Percentiles rank a stretch among this genome's conserved stretches.
phyloP scores from a whole-genome alignment of 2,113 vertebrate species.

The Atlantisia rogersi region DNA sequence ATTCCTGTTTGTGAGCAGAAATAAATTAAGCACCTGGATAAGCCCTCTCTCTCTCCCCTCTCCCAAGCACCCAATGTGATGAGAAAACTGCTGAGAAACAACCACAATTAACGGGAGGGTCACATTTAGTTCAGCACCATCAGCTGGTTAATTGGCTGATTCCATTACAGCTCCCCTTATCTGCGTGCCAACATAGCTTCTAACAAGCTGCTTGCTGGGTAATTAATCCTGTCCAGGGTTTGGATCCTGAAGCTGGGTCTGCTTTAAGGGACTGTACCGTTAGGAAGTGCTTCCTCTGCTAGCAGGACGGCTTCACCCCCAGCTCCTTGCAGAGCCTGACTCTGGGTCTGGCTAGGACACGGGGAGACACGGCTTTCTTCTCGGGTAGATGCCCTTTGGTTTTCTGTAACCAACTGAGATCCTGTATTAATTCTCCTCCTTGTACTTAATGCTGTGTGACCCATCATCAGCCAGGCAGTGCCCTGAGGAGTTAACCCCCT shows the following conservation, averaged over 20 bases:
- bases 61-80: constrained; percentile 17
- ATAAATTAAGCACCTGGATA: constrained; percentile 51
- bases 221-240: constrained; percentile 71
- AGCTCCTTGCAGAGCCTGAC: not conserved
- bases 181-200: constrained; percentile 61
- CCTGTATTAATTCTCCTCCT: not conserved
- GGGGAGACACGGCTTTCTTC: not conserved
- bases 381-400: not conserved
- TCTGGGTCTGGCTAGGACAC: not conserved
- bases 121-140: constrained; percentile 78
- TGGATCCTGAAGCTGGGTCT: constrained; percentile 34
- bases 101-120: constrained; percentile 75
- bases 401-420: not conserved
- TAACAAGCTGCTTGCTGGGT: constrained; percentile 70
- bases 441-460: not conserved
- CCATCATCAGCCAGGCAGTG: not conserved
- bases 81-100: constrained; percentile 76
- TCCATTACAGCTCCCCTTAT: constrained; percentile 69
- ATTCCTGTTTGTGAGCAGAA: constrained; percentile 61
- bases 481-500: not conserved
- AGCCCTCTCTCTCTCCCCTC: not conserved
- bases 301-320: not conserved
- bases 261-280: constrained; percentile 16
- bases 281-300: not conserved
- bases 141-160: constrained; percentile 78